Base-by-base conservation (phyloP, 35 echinoderm and acorn worm species). In the Holothuria glaberrima region DNA sequence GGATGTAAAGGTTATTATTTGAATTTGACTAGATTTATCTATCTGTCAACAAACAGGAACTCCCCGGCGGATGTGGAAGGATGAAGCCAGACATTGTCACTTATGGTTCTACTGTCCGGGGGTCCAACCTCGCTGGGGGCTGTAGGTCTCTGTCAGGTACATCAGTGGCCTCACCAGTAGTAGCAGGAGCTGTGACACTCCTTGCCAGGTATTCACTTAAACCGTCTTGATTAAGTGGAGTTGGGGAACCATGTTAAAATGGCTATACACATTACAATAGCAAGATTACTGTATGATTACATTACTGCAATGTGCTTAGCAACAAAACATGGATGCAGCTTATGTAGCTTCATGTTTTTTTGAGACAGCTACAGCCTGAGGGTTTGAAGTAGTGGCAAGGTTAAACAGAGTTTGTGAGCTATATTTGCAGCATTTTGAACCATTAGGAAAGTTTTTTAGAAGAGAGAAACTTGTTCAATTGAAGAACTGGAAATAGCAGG, bases 41-140 rank as follows among this genome's bases (percentile, higher is more conserved):
- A 5, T 54, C 50, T 54, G 5, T 54, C 16, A 12, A 17, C 12
- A 14, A 5, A 14, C 82, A 98, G 97, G 97, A 99, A 90, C 78
- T 99, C 24, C 97, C 97, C 31, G 93, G 89, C 1, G 97, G 97
- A 0, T 93, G 95, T 86, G 97, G 97, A 1, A 80, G 97, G 22
- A 66, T 99, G 52, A 99, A 99, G 69, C 97, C 93, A 35, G 97
- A 99, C 50, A 95, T 99, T 36, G 97, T 99, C 7, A 99, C 97
- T 2, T 95, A 95, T 19, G 93, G 95, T 32, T 98, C 96, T 36
- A 73, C 93, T 61, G 96, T 98, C 27, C 67, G 96, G 16, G 97
- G 97, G 22, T 99, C 97, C 34, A 91, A 93, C 17, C 80, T 99
- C 2, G 92, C 86, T 26, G 76, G 84, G n/a, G 93, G 97, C 12